Evolutionary conservation across 2,888 invertebrate species (phyloP), one percentile per base, ranked within the genome.

Genomic region (Dynastes grantii): DNA sequence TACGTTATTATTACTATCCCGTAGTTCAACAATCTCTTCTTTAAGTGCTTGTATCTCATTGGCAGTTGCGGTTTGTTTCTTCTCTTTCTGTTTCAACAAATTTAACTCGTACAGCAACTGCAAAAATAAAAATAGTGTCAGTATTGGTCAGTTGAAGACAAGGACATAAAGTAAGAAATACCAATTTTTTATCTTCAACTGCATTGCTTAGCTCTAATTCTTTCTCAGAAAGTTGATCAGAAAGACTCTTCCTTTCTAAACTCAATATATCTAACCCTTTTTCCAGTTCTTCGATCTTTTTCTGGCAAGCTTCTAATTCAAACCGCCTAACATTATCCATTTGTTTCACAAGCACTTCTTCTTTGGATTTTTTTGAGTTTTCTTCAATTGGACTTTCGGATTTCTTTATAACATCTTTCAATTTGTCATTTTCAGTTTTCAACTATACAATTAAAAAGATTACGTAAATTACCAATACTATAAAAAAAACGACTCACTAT

Each of bases 311-410:
- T 16, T 85, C 84, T 55, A 85, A 73, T 78, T 85, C 83, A 65
- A 84, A 84, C 32, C 83, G 80, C 58, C 82, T 83, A 11, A 85
- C 76, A 71, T 85, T 84, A 27, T 83, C 78, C 16, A 76, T 61
- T 70, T 71, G 73, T 68, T 78, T 70, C 11, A 40, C 29, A 13
- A 22, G 55, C 13, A 53, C 76, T 77, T 76, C 63, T n/a, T 76
- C 63, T n/a, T 53, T 55, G 22, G 58, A 29, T 45, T 76, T 67
- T 58, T 82, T 81, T 3, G 76, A 71, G 53, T 71, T 53, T 77
- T 87, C 89, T 1, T 89, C 89, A 58, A 89, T 89, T 16, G 40
- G 6, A n/a, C 11, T 63, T 61, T 45, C 73, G 1, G 16, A 27
- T 9, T 27, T 75, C 27, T 63, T 45, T 75, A 75, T n/a, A 58